Evolutionary conservation across 2,888 invertebrate species (phyloP).

Genomic region (Prionchulus punctatus): DNA sequence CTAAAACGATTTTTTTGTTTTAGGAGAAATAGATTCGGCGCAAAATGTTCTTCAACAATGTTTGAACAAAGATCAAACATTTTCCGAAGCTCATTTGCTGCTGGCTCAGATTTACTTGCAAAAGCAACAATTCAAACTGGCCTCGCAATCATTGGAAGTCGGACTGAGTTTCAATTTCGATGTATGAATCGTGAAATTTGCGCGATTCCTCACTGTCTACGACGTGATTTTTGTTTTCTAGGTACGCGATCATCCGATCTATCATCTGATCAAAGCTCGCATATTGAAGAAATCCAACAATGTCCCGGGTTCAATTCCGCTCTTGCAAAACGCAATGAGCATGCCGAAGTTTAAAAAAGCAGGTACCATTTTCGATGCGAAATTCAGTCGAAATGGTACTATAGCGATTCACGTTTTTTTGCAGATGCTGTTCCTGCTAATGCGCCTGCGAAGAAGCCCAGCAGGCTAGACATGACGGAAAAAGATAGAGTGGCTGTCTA

Average conservation of each 20-base stretch:
- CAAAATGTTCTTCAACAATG: conserved; percentile 54
- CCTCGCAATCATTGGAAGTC: conserved; percentile 67
- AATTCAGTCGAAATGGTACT: background rate
- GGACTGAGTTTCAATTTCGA: conserved; percentile 81
- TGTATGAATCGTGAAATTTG: conserved; percentile 31
- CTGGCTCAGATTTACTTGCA: conserved; percentile 44
- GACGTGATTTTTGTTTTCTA: conserved; percentile 14
- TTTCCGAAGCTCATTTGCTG: conserved; percentile 64
- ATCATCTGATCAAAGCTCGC: conserved; percentile 66
- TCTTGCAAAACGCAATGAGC: conserved; percentile 56
- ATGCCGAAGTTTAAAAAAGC: conserved; percentile 43
- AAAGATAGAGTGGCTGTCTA: conserved; percentile 66
- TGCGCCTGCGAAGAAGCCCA: conserved; percentile 13
- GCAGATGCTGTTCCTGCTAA: background rate
- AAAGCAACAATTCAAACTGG: conserved; percentile 32
- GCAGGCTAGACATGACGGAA: conserved; percentile 17
- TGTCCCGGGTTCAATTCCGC: conserved; percentile 53
- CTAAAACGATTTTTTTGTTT: background rate
- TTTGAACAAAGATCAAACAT: conserved; percentile 54
- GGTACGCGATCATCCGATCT: conserved; percentile 71
- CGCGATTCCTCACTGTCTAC: background rate
- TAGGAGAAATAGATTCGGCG: conserved; percentile 56
- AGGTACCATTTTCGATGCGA: background rate
- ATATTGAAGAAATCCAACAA: conserved; percentile 59
- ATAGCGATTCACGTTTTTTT: background rate